Conservation (phyloP, 2,113 vertebrate species). For the Phrynosoma blainvillii region DNA sequence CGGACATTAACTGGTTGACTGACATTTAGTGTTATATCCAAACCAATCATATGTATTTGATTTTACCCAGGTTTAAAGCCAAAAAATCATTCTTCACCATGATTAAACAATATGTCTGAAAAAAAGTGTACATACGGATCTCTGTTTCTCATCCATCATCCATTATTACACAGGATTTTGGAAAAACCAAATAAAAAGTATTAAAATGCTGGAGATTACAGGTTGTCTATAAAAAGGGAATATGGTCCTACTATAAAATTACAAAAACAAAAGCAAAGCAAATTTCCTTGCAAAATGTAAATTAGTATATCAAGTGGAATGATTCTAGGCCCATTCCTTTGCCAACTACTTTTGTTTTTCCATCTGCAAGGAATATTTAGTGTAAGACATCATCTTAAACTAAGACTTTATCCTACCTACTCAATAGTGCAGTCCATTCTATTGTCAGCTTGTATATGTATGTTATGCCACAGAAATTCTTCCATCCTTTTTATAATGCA, state of each 20-base stretch:
- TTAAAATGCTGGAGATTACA: not conserved
- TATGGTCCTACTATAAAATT: not conserved
- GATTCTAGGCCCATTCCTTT: not conserved
- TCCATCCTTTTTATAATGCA: not conserved
- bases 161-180: not conserved
- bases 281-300: not conserved
- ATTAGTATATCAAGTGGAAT: not conserved
- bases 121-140: too few relatives aligned
- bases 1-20: not conserved
- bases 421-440: not conserved
- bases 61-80: not conserved
- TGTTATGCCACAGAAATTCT: not conserved
- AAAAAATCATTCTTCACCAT: not conserved
- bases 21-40: not conserved
- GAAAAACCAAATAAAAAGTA: not conserved
- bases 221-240: not conserved
- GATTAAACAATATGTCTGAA: too few relatives aligned
- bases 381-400: not conserved
- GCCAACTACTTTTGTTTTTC: not conserved
- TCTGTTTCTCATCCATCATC: not conserved
- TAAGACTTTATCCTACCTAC: too few relatives aligned
- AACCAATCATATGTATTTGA: not conserved
- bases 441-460: too few relatives aligned
- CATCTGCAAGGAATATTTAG: not conserved
- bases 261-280: not conserved